Percentiles rank a stretch among this genome's conserved stretches.
Evolutionary conservation across 2,797 vertebrate species (phyloP).

Genomic region (Heteromormyrus szaboi): DNA sequence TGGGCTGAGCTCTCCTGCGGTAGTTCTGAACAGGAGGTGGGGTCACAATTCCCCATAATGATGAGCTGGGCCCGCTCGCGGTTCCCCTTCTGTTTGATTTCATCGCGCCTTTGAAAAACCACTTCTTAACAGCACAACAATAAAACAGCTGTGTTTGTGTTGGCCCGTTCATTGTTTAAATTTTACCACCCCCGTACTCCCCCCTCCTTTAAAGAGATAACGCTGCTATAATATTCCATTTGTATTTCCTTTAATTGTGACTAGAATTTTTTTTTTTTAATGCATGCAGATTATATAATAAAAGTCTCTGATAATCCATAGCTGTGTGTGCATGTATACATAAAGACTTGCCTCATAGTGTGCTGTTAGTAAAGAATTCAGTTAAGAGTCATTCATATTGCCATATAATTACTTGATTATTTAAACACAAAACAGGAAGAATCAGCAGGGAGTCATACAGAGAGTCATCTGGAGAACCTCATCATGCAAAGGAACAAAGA

Average conservation of each 20-base stretch:
- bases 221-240: conserved; percentile 33
- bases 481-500: not conserved
- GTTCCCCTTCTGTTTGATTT: conserved; percentile 56
- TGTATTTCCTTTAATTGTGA: conserved; percentile 1
- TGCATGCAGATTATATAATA: not conserved
- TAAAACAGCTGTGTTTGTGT: conserved; percentile 78
- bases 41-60: conserved; percentile 43
- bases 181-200: conserved; percentile 50
- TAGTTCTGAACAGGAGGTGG: conserved; percentile 54
- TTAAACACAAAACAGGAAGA: not conserved
- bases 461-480: not conserved
- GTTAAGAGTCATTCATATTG: not conserved
- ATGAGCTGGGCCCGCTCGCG: conserved; percentile 20
- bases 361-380: not conserved
- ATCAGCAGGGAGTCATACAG: not conserved
- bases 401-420: not conserved
- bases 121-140: conserved; percentile 69
- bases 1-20: conserved; percentile 22
- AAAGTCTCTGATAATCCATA: not conserved
- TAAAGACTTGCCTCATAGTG: not conserved
- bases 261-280: not conserved
- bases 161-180: conserved; percentile 65
- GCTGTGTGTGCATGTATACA: not conserved
- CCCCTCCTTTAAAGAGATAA: conserved; percentile 37
- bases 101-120: conserved; percentile 53